These are phyloP conservation scores for Pogonocichla stellata DNA, from an alignment of 2,113 vertebrate genomes.

Conservation along the genomic window DNA sequence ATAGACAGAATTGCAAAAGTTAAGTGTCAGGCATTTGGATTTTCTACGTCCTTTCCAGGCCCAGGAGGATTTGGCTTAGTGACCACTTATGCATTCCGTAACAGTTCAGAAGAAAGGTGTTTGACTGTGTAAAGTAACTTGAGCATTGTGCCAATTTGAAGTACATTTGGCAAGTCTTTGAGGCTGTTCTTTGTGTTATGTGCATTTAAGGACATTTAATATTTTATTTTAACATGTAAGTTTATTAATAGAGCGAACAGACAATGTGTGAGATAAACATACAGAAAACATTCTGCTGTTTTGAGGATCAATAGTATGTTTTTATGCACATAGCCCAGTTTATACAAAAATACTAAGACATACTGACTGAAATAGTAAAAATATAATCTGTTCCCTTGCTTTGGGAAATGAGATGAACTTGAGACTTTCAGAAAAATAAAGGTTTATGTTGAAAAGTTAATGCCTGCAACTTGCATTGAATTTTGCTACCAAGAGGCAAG, in stretches of 20 bases:
- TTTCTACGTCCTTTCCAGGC: neutral
- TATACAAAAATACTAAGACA: neutral
- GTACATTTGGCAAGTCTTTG: neutral
- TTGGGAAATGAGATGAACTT: neutral
- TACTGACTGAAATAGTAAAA: neutral
- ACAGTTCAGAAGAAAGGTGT: neutral
- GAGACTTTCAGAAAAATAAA: neutral
- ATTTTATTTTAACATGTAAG: neutral
- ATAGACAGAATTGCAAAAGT: neutral
- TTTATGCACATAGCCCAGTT: neutral
- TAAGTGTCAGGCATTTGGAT: neutral
- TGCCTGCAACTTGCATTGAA: neutral
- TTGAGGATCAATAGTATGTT: conserved; percentile 17
- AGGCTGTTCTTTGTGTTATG: neutral
- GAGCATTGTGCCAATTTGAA: neutral
- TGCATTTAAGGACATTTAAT: neutral
- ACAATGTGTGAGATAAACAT: conserved; percentile 55
- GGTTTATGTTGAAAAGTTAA: neutral
- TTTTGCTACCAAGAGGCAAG: neutral
- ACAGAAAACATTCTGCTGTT: conserved; percentile 59
- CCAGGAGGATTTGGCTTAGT: neutral
- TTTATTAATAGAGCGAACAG: conserved; percentile 44
- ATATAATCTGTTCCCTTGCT: conserved; percentile 8
- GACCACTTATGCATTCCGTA: neutral
- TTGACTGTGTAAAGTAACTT: neutral